Conservation (phyloP, 2,888 invertebrate genomes). For the Eurytoma californica region DNA sequence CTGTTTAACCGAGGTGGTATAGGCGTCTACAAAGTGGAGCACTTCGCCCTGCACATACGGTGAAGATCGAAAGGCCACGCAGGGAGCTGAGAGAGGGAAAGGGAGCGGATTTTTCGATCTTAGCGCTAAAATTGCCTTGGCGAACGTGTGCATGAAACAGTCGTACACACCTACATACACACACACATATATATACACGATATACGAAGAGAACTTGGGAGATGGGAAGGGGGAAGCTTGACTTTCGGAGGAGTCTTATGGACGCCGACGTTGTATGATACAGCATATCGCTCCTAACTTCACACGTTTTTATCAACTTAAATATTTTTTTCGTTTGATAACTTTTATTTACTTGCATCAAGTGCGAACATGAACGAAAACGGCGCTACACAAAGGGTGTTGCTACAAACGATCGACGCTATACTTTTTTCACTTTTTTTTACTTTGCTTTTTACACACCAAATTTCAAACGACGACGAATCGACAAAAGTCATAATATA, state of each 20-base stretch:
- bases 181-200: neutral
- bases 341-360: conserved; percentile 13
- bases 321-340: no score
- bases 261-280: conserved; percentile 16
- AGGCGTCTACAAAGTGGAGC: conserved; percentile 12
- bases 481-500: conserved; percentile 49
- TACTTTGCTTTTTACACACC: conserved; percentile 12
- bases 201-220: conserved; percentile 24
- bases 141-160: neutral
- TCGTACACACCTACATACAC: neutral
- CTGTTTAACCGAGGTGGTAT: conserved; percentile 28
- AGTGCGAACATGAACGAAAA: conserved; percentile 40
- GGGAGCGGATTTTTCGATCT: neutral
- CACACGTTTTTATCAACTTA: no score
- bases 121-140: conserved; percentile 28
- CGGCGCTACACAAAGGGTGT: conserved; percentile 2
- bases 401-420: conserved; percentile 18
- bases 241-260: conserved; percentile 2
- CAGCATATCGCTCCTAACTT: conserved; percentile 27
- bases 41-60: no score
- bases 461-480: conserved; percentile 47
- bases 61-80: neutral
- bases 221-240: neutral
- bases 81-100: neutral
- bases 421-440: no score